A percentile compares a stretch with the other conserved stretches of the same genome.
Evolutionary conservation across 2,888 invertebrate species (phyloP).

Genomic region (Dynastes hyllus): DNA sequence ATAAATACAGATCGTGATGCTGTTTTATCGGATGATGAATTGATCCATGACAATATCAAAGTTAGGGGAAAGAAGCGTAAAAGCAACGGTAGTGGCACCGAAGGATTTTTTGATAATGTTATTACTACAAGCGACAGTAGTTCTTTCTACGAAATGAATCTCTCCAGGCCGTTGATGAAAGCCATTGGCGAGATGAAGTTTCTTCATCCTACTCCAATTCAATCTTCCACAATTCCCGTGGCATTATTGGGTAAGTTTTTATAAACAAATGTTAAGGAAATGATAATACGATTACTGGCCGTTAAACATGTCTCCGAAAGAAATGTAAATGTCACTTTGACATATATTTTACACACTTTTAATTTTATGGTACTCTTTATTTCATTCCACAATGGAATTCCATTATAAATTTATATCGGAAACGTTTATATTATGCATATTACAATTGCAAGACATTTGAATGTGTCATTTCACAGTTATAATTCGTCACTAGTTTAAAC

Average conservation of each 20-base stretch:
- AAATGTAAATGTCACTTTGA: too few species aligned
- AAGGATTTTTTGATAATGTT: conserved; percentile 79
- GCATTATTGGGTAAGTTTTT: conserved; percentile 81
- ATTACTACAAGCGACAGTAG: conserved; percentile 78
- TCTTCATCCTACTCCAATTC: conserved; percentile 97
- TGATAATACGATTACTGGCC: neutral
- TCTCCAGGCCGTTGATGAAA: conserved; percentile 94
- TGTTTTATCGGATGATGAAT: conserved; percentile 85
- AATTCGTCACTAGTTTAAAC: too few species aligned
- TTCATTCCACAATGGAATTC: too few species aligned
- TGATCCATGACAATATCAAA: conserved; percentile 81
- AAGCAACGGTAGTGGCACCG: conserved; percentile 71
- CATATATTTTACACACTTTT: too few species aligned
- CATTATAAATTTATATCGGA: too few species aligned
- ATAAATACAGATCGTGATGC: conserved; percentile 72
- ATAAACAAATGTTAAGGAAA: neutral
- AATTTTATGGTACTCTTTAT: too few species aligned
- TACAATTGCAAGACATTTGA: too few species aligned
- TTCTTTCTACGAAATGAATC: conserved; percentile 95
- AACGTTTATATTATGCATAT: too few species aligned
- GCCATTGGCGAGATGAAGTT: conserved; percentile 92
- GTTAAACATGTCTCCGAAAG: too few species aligned
- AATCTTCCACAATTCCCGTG: conserved; percentile 95
- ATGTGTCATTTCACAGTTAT: too few species aligned
- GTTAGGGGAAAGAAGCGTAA: conserved; percentile 78